phyloP scores from a whole-genome alignment of 1,140 invertebrate species.

The Drosophila pachea region DNA sequence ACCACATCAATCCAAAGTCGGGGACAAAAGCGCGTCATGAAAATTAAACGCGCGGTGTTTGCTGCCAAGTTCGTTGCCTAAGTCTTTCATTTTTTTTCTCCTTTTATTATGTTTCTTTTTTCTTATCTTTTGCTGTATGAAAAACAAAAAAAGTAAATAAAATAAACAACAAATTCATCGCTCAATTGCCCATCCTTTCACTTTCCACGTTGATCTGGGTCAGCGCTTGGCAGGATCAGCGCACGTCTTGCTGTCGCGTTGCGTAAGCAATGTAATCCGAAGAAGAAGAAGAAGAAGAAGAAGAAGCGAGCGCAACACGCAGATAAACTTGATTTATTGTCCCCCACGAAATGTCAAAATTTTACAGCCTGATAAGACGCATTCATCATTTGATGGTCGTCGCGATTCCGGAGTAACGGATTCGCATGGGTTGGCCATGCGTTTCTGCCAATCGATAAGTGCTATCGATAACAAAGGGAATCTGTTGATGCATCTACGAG shows the following conservation, averaged over 20 bases:
- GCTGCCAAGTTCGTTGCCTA: slow-evolving; percentile 67
- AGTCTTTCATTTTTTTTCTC: slow-evolving; percentile 64
- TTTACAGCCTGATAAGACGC: slow-evolving; percentile 12
- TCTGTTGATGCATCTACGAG: too few relatives aligned
- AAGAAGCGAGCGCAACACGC: background rate
- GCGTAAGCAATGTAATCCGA: slow-evolving; percentile 3
- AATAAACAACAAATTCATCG: background rate
- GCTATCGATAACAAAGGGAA: background rate
- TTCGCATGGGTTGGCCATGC: background rate
- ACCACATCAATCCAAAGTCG: slow-evolving; percentile 6
- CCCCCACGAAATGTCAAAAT: slow-evolving; percentile 27
- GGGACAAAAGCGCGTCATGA: slow-evolving; percentile 34
- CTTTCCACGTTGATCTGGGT: slow-evolving; percentile 25
- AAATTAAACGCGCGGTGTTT: slow-evolving; percentile 15
- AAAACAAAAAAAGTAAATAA: background rate
- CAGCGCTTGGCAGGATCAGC: slow-evolving; percentile 32
- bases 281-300: background rate
- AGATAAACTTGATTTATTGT: slow-evolving; percentile 29
- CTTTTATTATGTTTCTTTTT: background rate
- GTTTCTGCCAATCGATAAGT: background rate
- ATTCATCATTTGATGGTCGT: slow-evolving; percentile 32
- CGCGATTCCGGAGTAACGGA: slow-evolving; percentile 15
- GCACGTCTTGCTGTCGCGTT: slow-evolving; percentile 1
- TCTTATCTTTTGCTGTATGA: background rate
- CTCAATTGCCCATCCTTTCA: slow-evolving; percentile 22